These are phyloP conservation scores for Planiliza haematocheilus DNA, from an alignment of 2,113 vertebrate genomes.

Conservation along the genomic window DNA sequence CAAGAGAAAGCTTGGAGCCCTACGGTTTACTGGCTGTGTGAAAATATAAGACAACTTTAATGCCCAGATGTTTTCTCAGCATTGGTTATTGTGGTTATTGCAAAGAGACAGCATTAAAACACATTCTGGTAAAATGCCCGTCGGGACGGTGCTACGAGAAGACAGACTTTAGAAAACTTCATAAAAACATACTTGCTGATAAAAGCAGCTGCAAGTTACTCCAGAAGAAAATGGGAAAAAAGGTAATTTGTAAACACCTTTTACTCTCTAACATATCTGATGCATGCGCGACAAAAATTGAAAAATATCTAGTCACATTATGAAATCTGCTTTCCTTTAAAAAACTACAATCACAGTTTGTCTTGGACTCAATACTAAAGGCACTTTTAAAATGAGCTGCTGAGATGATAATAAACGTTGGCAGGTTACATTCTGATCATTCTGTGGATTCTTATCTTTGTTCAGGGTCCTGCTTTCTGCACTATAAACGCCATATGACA, in stretches of 20 bases:
- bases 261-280: not conserved
- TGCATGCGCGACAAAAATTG: not conserved
- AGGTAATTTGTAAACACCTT: conserved; percentile 53
- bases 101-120: conserved; percentile 16
- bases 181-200: conserved; percentile 17
- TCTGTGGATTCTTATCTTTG: not conserved
- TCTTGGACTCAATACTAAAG: conserved; percentile 51
- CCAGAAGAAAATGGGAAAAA: conserved; percentile 15
- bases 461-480: not conserved
- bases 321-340: conserved; percentile 27
- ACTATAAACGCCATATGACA: not conserved
- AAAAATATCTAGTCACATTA: conserved; percentile 60
- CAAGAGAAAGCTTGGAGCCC: conserved; percentile 2
- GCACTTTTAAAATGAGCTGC: conserved; percentile 60
- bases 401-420: conserved; percentile 48
- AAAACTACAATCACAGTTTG: conserved; percentile 53
- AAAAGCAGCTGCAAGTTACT: conserved; percentile 13
- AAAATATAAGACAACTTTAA: conserved; percentile 23
- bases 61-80: conserved; percentile 40
- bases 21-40: conserved; percentile 12
- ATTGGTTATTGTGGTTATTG: conserved; percentile 23
- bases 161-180: not conserved
- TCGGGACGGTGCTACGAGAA: conserved; percentile 13
- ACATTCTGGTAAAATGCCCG: conserved; percentile 18
- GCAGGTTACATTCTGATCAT: conserved; percentile 14